Base-by-base conservation (phyloP, 1,140 invertebrate species). In the Scaptomyza pallida region DNA sequence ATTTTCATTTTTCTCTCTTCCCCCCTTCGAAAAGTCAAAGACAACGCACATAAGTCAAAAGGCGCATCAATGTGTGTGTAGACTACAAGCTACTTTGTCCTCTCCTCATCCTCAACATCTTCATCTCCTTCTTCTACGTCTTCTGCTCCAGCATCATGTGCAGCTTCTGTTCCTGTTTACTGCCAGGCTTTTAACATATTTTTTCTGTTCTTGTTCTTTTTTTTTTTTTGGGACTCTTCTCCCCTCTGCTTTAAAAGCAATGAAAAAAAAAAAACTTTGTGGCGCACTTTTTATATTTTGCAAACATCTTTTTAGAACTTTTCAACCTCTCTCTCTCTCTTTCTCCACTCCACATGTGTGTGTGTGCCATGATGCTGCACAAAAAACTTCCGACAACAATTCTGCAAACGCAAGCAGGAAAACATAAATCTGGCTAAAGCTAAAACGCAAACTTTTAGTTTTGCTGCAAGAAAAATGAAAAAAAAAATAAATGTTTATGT, bases 351-450 rank as follows among this genome's bases (percentile, higher is more conserved):
- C 40, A 10, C 10, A 16, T 59, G 19, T 30, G 35, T 30, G 12
- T 21, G 26, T 69, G 47, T 40, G 17, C 79, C 75, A 72, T 85
- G 81, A 86, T 86, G 81, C 81, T 85, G 82, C 81, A 86, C 74
- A 86, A 86, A 86, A 86, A 86, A 86, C 81, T 86, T 86, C 81
- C 81, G 81, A 88, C 82, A 86, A 88, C 82, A 88, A 86, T 86
- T 81, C 78, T 88, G 81, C 81, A 88, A 86, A 86, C 81, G 81
- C 81, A 86, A 81, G 81, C 81, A 86, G 81, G 81, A 86, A 86
- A 86, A 86, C 81, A 88, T 86, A 88, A 86, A 86, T 86, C 81
- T 86, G 81, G 81, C 81, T 82, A 82, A 86, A 86, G 81, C 81
- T 82, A 82, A 88, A 86, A 88, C 82, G 82, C 82, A 86, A 86